These are phyloP conservation scores for Cephus runcator DNA, from an alignment of 2,888 invertebrate species.

Conservation along the genomic window DNA sequence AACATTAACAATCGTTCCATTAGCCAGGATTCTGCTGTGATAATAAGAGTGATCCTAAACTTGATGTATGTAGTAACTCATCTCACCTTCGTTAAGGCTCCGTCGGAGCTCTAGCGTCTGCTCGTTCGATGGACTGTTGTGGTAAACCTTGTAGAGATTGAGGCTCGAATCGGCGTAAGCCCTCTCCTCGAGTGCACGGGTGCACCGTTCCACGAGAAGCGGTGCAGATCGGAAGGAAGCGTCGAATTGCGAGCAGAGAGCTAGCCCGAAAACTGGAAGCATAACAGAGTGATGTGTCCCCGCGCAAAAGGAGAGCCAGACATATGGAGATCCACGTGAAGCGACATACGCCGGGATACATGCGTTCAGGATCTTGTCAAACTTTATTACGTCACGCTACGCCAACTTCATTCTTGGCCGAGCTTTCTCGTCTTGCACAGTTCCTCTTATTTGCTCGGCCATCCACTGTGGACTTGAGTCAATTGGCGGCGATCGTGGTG, in stretches of 20 bases:
- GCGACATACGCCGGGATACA: conserved; percentile 9
- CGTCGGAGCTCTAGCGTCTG: conserved; percentile 71
- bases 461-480: not conserved
- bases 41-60: not conserved
- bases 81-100: conserved; percentile 66
- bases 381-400: conserved; percentile 24
- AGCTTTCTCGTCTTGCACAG: no score
- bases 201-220: conserved; percentile 70
- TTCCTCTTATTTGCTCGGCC: not conserved
- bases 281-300: not conserved
- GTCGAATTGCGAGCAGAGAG: conserved; percentile 73
- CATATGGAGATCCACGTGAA: conserved; percentile 12
- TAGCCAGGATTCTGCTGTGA: not conserved
- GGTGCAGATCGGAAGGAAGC: conserved; percentile 71
- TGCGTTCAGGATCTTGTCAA: conserved; percentile 22
- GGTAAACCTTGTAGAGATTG: conserved; percentile 76
- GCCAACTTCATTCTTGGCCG: not conserved
- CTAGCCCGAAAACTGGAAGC: conserved; percentile 71
- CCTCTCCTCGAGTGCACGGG: conserved; percentile 72
- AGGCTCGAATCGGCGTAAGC: conserved; percentile 67
- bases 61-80: not conserved
- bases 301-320: no score
- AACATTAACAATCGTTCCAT: not conserved
- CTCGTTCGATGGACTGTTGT: conserved; percentile 72
- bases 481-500: not conserved